Base-by-base conservation (phyloP, 2,797 vertebrate species). In the Brachyalestes nurse region DNA sequence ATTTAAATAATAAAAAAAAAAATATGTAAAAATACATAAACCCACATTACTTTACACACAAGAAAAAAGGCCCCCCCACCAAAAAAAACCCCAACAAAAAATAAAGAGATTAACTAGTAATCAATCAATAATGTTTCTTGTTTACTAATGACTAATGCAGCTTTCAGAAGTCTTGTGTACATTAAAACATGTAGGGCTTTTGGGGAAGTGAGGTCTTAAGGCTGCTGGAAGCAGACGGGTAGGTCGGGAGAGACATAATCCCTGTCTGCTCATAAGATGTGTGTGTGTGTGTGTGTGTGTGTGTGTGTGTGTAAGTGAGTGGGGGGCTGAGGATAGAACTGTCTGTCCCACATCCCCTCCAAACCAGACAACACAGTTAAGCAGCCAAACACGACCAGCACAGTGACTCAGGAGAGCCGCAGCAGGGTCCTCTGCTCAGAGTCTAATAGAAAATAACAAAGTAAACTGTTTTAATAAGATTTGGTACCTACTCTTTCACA, bases 191-290 rank as follows among this genome's bases (percentile, higher is more conserved):
- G 13, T 14, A 51, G 14, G 14, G 51, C 3, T 17, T 55, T 55
- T 55, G 21, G n/a, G n/a, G 57, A 7, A n/a, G 34, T 34, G 55
- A 6, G 6, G 8, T 12, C 21, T 65, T 65, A 65, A 65, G 16
- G 70, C 17, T 62, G 66, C 45, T 81, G 45, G 74, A 65, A 82
- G 75, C 81, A 87, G 83, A 81, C 85, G 77, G 76, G 79, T 65
- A 76, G 82, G 34, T 55, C 17, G 84, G 78, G 83, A 85, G 79
- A 80, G 85, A 83, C 14, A 38, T 53, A 86, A 90, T 77, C 78
- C 72, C 79, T 79, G 81, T 86, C 85, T 85, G 70, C 69, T 72
- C 66, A 77, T 75, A 75, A 77, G 65, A 38, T 80, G 38, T 80
- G 65, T 71, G 82, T 78, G 6, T 17, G 16, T 10, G 25, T 5